Conservation (phyloP, 2,888 invertebrate species). For the Acanthosepion esculentum region DNA sequence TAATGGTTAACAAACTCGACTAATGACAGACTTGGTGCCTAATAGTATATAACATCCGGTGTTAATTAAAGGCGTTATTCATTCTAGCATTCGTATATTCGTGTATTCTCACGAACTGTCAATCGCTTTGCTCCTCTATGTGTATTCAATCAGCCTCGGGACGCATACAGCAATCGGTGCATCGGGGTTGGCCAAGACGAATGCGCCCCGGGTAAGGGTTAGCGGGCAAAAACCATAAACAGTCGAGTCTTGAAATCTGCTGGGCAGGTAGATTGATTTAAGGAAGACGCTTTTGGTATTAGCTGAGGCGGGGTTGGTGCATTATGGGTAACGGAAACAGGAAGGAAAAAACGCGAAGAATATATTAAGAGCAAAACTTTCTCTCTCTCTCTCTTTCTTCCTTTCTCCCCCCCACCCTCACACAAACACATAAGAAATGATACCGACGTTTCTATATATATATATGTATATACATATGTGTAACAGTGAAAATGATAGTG, state of each 20-base stretch:
- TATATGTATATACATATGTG: not conserved
- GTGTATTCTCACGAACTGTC: not conserved
- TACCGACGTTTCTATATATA: not conserved
- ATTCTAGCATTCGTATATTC: not conserved
- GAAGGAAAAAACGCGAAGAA: not conserved
- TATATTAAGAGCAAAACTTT: not conserved
- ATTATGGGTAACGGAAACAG: not conserved
- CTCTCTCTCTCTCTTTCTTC: too few species aligned
- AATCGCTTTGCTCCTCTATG: not conserved
- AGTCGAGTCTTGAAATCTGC: not conserved
- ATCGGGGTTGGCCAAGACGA: not conserved
- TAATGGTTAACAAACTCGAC: too few species aligned
- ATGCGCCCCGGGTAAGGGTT: not conserved
- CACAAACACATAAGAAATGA: too few species aligned
- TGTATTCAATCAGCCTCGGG: not conserved
- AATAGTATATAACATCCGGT: too few species aligned
- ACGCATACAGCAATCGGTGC: not conserved
- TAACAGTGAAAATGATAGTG: not conserved
- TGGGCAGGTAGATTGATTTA: slow-evolving; percentile 9
- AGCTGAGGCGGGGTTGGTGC: not conserved
- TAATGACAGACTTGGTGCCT: too few species aligned
- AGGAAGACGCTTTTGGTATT: not conserved
- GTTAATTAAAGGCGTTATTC: not conserved
- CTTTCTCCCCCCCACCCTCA: too few species aligned
- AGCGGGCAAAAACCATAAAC: not conserved